These are phyloP conservation scores for Rhopilema esculentum DNA, from an alignment of 30 jellyfish, hydroid and myxozoan genomes.

Conservation along the genomic window DNA sequence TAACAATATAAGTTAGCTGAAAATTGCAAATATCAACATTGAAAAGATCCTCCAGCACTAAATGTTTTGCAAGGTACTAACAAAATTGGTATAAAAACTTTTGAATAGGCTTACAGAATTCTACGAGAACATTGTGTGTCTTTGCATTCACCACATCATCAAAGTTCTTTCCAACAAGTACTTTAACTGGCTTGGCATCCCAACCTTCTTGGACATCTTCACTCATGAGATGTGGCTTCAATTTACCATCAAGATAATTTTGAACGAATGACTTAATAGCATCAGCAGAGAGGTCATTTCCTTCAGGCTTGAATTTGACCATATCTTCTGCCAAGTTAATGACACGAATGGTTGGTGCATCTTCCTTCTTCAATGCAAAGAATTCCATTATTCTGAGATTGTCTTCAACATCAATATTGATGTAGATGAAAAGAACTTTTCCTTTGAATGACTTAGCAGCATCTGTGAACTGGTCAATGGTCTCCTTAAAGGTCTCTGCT, in stretches of 20 bases:
- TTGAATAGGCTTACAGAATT: conserved; percentile 95
- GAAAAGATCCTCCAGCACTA: neutral
- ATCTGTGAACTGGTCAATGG: conserved; percentile 76
- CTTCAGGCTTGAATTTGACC: conserved; percentile 93
- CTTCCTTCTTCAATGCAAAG: conserved; percentile 93
- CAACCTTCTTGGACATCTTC: conserved; percentile 98
- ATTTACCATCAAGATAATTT: conserved; percentile 80
- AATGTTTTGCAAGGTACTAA: too few species aligned
- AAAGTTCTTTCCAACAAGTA: conserved; percentile 97
- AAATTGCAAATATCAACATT: neutral
- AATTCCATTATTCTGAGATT: conserved; percentile 95
- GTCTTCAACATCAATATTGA: conserved; percentile 95
- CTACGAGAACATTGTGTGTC: conserved; percentile 85
- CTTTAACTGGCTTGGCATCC: conserved; percentile 95
- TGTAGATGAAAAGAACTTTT: conserved; percentile 93
- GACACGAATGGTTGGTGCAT: conserved; percentile 92
- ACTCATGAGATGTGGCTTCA: conserved; percentile 91
- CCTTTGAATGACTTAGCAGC: conserved; percentile 96
- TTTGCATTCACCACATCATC: conserved; percentile 84
- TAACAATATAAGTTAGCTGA: too few species aligned
- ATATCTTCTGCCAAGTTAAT: conserved; percentile 92
- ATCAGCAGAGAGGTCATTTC: conserved; percentile 77
- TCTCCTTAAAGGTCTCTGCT: conserved; percentile 87
- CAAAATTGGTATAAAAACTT: too few species aligned
- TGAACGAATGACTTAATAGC: conserved; percentile 76